Percentiles rank a stretch among this genome's conserved stretches.
phyloP scores from a whole-genome alignment of 2,888 invertebrate species.

The Uloborus plumipes region DNA sequence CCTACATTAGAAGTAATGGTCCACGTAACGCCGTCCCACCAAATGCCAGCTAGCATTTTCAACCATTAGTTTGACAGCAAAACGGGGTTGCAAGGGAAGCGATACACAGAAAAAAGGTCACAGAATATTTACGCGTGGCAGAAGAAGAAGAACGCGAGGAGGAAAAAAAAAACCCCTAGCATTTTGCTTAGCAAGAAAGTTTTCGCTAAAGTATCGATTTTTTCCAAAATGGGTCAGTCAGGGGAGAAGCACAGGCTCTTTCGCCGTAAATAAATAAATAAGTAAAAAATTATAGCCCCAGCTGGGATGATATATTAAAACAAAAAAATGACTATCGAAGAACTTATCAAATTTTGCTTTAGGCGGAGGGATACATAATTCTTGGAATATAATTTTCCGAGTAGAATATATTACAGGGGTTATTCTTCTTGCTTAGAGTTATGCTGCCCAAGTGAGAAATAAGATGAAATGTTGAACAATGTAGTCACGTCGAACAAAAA shows the following conservation, averaged over 20 bases:
- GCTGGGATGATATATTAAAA: conserved; percentile 49
- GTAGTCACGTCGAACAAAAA: no score
- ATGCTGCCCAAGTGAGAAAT: conserved; percentile 15
- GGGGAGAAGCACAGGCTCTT: conserved; percentile 22
- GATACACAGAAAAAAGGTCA: conserved; percentile 40
- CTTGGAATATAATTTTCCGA: conserved; percentile 24
- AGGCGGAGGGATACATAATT: conserved; percentile 29
- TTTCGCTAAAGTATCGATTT: conserved; percentile 57
- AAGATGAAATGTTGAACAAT: conserved; percentile 2
- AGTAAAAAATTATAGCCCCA: conserved; percentile 11
- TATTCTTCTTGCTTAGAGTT: conserved; percentile 12
- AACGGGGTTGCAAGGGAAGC: conserved; percentile 3
- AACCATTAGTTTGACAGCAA: conserved; percentile 51
- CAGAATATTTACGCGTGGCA: conserved; percentile 45
- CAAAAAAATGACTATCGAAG: conserved; percentile 24
- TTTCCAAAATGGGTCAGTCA: conserved; percentile 49
- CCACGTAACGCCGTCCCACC: conserved; percentile 34
- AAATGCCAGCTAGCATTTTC: conserved; percentile 50
- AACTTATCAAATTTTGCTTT: conserved; percentile 53
- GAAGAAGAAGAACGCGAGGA: conserved; percentile 6
- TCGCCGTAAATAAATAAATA: conserved; percentile 37
- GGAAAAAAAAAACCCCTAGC: conserved; percentile 14
- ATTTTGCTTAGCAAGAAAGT: conserved; percentile 53
- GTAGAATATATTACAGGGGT: conserved; percentile 17
- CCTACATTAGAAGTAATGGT: conserved; percentile 38